Conservation (phyloP, 2,797 vertebrate genomes). For the Anniella stebbinsi region DNA sequence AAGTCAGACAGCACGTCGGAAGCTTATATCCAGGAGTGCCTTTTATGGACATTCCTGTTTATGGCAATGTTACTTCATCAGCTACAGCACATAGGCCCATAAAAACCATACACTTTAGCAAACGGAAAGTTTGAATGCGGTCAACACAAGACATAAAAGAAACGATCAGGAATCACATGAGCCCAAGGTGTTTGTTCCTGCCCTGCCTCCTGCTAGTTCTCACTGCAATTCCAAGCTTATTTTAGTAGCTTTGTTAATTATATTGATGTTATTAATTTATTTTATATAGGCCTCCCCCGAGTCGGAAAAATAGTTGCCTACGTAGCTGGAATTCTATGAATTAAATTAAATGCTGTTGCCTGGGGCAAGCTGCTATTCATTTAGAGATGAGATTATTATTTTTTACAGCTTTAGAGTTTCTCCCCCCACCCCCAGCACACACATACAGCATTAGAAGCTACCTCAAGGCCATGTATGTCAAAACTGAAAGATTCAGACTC, state of each 20-base stretch:
- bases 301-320: slow-evolving; percentile 57
- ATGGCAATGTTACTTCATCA: neutral
- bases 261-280: slow-evolving; percentile 51
- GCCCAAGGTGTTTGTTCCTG: neutral
- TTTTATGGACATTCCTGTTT: neutral
- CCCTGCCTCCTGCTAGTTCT: neutral
- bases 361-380: slow-evolving; percentile 59
- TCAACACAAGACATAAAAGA: slow-evolving; percentile 29
- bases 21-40: neutral
- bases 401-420: slow-evolving; percentile 45
- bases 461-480: slow-evolving; percentile 56
- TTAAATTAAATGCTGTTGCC: slow-evolving; percentile 64
- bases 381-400: neutral
- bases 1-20: neutral
- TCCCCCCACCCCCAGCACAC: neutral
- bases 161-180: slow-evolving; percentile 33
- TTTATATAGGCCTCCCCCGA: slow-evolving; percentile 48
- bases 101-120: slow-evolving; percentile 31
- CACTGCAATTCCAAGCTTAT: neutral
- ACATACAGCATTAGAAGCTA: slow-evolving; percentile 43
- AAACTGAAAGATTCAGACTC: slow-evolving; percentile 59
- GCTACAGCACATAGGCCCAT: neutral
- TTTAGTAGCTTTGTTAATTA: slow-evolving; percentile 56
- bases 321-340: slow-evolving; percentile 65
- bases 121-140: slow-evolving; percentile 19